Evolutionary conservation across 2,113 vertebrate genomes (phyloP).

Genomic region (Engraulis encrasicolus): DNA sequence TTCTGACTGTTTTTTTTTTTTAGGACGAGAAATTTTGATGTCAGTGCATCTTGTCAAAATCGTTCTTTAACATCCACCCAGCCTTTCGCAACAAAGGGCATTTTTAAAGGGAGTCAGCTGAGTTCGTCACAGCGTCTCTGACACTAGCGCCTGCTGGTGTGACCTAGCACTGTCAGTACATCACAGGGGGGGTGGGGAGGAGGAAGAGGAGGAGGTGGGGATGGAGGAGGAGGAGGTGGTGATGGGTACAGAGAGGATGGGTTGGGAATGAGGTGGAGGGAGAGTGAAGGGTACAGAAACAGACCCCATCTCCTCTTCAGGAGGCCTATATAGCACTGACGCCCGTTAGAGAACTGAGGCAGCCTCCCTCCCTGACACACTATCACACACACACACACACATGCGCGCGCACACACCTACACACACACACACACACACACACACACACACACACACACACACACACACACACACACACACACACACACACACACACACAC

Average conservation of each 20-base stretch:
- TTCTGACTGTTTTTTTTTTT: slow-evolving; percentile 4
- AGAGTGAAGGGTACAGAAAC: neutral
- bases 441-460: no score
- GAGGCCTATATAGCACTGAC: neutral
- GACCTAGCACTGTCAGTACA: neutral
- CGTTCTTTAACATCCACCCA: neutral
- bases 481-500: no score
- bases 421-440: no score
- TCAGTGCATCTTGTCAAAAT: neutral
- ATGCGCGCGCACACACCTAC: no score
- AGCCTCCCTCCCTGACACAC: neutral
- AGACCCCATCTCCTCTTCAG: neutral
- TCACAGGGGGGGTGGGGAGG: neutral
- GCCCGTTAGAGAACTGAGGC: neutral
- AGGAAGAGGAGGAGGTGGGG: neutral
- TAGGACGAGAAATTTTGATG: neutral
- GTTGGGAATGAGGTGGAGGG: no score
- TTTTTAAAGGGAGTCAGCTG: slow-evolving; percentile 10
- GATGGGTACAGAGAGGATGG: no score
- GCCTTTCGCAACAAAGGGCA: neutral
- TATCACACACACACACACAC: neutral
- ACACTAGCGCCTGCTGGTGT: neutral
- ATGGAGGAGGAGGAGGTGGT: neutral
- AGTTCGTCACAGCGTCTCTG: slow-evolving; percentile 12
- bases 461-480: no score